Evolutionary conservation across 1,140 invertebrate genomes (phyloP), one percentile per base, ranked within the genome.

Genomic region (Drosophila micromelanica): DNA sequence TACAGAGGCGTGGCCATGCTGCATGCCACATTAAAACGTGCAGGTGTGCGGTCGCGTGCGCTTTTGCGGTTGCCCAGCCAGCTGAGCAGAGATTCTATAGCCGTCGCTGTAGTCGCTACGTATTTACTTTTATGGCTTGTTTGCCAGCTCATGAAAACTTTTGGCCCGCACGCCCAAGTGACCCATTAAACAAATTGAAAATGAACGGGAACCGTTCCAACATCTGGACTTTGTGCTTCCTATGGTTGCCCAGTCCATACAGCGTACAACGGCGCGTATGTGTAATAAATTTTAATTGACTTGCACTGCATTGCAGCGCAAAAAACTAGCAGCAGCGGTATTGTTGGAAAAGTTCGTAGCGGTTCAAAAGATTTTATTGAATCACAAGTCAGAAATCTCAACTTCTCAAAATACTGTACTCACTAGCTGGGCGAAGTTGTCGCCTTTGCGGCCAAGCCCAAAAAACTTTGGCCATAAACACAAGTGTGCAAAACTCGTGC

Each of bases 261-360:
- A 27, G 17, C 37, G 68, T 69, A 60, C 51, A 54, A 71, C 77
- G 70, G 43, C 60, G 78, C 81, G 81, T 86, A 86, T 86, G 81
- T 87, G 81, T 87, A 87, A 87, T 86, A 82, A 87, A 87, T 86
- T 81, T 82, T 87, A 84, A 86, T 86, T 86, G 81, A 86, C 75
- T 70, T 86, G 63, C 75, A 82, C 55, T 87, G 81, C 75, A 82
- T 49, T 87, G 81, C 81, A 87, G 81, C 54, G 45, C 30, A 43
- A 62, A 63, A 57, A 43, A 56, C 46, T 43, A 54, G 12, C 59
- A 56, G 45, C n/a, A 55, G 37, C 15, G 60, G 60, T 61, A 76
- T 81, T 81, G 78, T 85, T 67, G 43, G 42, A 32, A 23, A 78
- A 87, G 67, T 73, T 74, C 30, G 40, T 70, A 70, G 80, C 48